Evolutionary conservation across 1,140 invertebrate species (phyloP).

Genomic region (Schlechtendalia chinensis): DNA sequence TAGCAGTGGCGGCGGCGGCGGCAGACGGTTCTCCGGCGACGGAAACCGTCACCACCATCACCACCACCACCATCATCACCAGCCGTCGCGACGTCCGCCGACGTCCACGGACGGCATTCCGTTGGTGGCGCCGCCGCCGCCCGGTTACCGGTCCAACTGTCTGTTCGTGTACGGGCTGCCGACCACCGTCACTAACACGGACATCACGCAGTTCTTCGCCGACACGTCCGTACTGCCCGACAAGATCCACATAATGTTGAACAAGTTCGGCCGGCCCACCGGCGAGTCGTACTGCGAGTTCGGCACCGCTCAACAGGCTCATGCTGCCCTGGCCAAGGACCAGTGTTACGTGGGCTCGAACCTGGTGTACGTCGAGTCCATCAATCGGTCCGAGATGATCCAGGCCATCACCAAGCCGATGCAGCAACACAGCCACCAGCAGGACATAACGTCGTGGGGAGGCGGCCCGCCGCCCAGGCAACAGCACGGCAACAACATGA

Average conservation of each 20-base stretch:
- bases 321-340: constrained; percentile 69
- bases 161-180: constrained; percentile 75
- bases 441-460: background rate
- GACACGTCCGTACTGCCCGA: constrained; percentile 72
- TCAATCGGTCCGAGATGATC: constrained; percentile 65
- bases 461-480: background rate
- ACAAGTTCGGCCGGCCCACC: constrained; percentile 66
- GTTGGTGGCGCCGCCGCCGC: background rate
- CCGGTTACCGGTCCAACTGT: constrained; percentile 59
- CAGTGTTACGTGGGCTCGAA: constrained; percentile 66
- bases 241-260: constrained; percentile 75
- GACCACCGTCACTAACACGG: constrained; percentile 69
- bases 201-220: constrained; percentile 77
- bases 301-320: constrained; percentile 65
- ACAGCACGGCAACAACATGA: constrained; percentile 1
- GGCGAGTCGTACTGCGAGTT: constrained; percentile 89
- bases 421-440: constrained; percentile 4
- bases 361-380: constrained; percentile 66
- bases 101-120: too few species aligned
- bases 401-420: constrained; percentile 56
- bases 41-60: background rate
- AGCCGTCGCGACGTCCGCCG: background rate
- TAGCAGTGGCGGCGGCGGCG: too few species aligned
- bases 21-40: background rate
- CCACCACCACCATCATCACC: background rate